phyloP scores from a whole-genome alignment of 37 sponge, comb jelly and placozoan genomes.

The Beroe forskalii region DNA sequence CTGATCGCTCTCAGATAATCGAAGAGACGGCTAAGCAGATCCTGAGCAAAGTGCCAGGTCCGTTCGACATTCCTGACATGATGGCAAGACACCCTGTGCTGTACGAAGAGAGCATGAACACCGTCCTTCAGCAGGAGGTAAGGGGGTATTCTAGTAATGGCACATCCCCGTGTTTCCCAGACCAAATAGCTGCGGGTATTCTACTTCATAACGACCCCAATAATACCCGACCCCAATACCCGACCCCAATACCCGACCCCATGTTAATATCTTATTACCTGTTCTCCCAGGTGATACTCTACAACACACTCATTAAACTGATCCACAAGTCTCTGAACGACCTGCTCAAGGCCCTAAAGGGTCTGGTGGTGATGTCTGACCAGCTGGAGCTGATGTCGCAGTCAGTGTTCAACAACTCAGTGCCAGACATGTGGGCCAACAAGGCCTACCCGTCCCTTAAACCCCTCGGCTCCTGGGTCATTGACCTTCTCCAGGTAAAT shows the following conservation, averaged over 20 bases:
- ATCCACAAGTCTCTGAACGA: slow-evolving; percentile 77
- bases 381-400: slow-evolving; percentile 90
- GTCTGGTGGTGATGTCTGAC: slow-evolving; percentile 91
- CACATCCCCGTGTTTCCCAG: no score
- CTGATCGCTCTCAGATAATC: slow-evolving; percentile 78
- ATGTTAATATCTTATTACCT: no score
- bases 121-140: slow-evolving; percentile 93
- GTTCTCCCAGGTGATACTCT: slow-evolving; percentile 87
- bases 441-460: slow-evolving; percentile 97
- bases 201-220: no score
- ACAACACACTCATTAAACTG: slow-evolving; percentile 80
- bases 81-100: slow-evolving; percentile 88
- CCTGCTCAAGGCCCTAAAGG: slow-evolving; percentile 90
- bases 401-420: slow-evolving; percentile 85
- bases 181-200: no score
- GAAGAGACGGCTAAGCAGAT: slow-evolving; percentile 81
- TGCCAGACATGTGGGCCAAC: slow-evolving; percentile 86
- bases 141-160: background rate
- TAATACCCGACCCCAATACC: no score
- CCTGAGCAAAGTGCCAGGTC: slow-evolving; percentile 73
- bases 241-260: no score
- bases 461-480: slow-evolving; percentile 92
- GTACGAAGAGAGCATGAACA: slow-evolving; percentile 99
- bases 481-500: slow-evolving; percentile 76
- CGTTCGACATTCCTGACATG: slow-evolving; percentile 74